These are phyloP conservation scores for Metallyticus violacea DNA, from an alignment of 2,888 invertebrate genomes.

Conservation along the genomic window DNA sequence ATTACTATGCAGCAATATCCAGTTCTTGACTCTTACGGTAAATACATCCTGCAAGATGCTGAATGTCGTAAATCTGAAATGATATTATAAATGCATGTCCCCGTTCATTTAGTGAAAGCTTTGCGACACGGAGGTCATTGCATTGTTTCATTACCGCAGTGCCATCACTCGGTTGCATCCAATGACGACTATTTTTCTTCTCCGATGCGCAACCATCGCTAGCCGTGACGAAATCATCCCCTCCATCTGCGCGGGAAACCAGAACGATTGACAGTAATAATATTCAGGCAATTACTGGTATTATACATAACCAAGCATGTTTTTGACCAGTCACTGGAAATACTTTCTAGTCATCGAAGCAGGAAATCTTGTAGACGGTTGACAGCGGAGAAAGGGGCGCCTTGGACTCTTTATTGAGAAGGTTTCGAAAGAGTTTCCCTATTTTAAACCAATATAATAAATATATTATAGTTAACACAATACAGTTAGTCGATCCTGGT, in stretches of 20 bases:
- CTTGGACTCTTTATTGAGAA: no score
- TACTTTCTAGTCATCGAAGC: not conserved
- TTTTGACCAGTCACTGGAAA: not conserved
- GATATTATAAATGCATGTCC: not conserved
- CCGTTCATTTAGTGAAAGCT: not conserved
- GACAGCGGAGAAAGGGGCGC: not conserved
- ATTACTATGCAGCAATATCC: no score
- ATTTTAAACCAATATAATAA: no score
- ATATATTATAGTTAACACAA: no score
- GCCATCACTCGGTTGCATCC: not conserved
- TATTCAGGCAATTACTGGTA: not conserved
- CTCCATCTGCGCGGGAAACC: not conserved
- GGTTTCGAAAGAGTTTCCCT: no score
- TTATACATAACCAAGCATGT: not conserved
- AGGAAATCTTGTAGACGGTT: not conserved
- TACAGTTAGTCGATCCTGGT: no score
- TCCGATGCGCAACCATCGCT: not conserved
- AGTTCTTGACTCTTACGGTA: no score
- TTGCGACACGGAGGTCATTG: not conserved
- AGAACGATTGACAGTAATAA: not conserved
- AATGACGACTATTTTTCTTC: not conserved
- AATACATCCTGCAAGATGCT: no score
- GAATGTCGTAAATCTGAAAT: not conserved
- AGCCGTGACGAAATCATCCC: not conserved
- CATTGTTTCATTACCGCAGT: not conserved